Evolutionary conservation across 2,888 invertebrate genomes (phyloP).

Genomic region (Pilophorus perplexus): DNA sequence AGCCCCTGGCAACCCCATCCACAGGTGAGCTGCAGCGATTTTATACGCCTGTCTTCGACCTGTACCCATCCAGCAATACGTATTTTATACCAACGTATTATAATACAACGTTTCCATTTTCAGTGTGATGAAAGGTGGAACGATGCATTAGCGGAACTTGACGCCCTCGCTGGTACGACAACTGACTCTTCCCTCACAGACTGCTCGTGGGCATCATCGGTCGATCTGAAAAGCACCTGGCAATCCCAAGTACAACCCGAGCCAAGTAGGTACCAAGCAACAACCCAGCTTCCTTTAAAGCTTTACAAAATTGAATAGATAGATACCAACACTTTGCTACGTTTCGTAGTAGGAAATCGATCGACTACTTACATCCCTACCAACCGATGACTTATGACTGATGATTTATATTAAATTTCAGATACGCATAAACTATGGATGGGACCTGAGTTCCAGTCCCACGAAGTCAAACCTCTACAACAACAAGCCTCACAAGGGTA

Average conservation of each 20-base stretch:
- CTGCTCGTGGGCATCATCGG: slow-evolving; percentile 36
- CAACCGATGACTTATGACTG: no score
- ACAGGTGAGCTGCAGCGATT: not conserved
- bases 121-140: slow-evolving; percentile 32
- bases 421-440: slow-evolving; percentile 25
- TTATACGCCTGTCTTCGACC: no score
- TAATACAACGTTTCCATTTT: no score
- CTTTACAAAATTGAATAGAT: no score
- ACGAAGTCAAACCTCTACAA: slow-evolving; percentile 17
- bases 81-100: no score
- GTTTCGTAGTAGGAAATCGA: no score
- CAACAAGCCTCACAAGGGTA: slow-evolving; percentile 14
- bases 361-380: no score
- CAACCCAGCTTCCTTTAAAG: no score
- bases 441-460: slow-evolving; percentile 16
- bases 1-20: slow-evolving; percentile 23
- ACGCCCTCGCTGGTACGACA: slow-evolving; percentile 38
- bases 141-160: slow-evolving; percentile 43
- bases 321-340: no score
- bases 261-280: slow-evolving; percentile 18
- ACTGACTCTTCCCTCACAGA: slow-evolving; percentile 37
- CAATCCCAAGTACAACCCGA: slow-evolving; percentile 7
- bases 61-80: no score
- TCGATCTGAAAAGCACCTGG: slow-evolving; percentile 21
- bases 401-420: not conserved